Evolutionary conservation across 2,888 invertebrate genomes (phyloP).

Genomic region (Coenonympha arcania): DNA sequence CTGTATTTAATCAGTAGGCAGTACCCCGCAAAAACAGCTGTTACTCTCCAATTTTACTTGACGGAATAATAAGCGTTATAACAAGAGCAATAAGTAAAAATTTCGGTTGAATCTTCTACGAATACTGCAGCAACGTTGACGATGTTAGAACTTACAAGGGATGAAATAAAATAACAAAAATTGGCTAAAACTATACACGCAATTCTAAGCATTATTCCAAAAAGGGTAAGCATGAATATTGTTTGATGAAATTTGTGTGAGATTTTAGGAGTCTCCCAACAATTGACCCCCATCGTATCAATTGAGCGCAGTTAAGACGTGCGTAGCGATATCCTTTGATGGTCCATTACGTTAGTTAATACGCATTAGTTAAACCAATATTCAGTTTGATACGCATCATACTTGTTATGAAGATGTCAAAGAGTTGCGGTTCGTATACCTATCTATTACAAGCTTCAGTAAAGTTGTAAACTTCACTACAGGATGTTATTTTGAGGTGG

Average conservation of each 20-base stretch:
- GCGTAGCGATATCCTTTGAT: constrained; percentile 44
- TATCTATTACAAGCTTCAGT: too few species aligned
- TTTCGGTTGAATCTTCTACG: constrained; percentile 3
- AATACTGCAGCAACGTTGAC: constrained; percentile 13
- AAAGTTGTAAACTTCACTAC: too few species aligned
- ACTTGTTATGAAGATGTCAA: constrained; percentile 7
- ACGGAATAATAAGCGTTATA: constrained; percentile 15
- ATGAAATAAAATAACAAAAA: constrained; percentile 6
- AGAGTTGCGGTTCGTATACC: neutral
- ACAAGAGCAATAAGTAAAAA: neutral
- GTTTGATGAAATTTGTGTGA: neutral
- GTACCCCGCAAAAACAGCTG: constrained; percentile 11
- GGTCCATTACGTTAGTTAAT: constrained; percentile 43
- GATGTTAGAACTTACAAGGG: neutral
- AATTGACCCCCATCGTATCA: constrained; percentile 54
- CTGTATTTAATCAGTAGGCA: constrained; percentile 22
- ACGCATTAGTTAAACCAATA: constrained; percentile 30
- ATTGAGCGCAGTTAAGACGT: constrained; percentile 48
- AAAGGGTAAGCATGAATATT: constrained; percentile 11
- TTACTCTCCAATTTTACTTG: constrained; percentile 1
- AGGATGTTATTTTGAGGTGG: too few species aligned
- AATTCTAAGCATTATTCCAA: constrained; percentile 8
- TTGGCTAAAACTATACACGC: neutral
- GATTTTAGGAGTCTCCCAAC: constrained; percentile 33
- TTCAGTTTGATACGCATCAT: constrained; percentile 10